Conservation (phyloP, 2,888 invertebrate genomes). For the Epicampocera succincta region DNA sequence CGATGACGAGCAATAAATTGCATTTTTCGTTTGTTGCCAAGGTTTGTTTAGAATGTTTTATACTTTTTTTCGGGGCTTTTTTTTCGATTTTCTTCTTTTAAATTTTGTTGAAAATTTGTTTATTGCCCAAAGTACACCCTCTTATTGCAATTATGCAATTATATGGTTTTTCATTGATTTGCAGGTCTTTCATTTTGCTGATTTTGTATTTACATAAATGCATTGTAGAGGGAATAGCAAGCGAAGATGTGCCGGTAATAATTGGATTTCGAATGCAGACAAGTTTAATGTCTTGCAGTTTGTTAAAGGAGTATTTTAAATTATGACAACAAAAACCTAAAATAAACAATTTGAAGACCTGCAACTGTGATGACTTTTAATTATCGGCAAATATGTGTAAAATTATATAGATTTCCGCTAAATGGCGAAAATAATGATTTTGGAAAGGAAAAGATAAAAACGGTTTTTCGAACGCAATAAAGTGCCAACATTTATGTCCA, state of each 20-base stretch:
- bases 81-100: constrained; percentile 22
- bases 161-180: constrained; percentile 57
- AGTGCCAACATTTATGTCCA: no score
- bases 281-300: constrained; percentile 40
- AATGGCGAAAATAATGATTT: no score
- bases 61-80: constrained; percentile 14
- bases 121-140: constrained; percentile 42
- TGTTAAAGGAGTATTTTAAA: not conserved
- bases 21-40: constrained; percentile 61
- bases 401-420: no score
- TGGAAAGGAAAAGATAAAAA: no score
- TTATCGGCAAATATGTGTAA: no score
- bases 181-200: constrained; percentile 16
- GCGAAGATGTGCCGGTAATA: constrained; percentile 31
- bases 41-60: constrained; percentile 54
- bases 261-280: constrained; percentile 39
- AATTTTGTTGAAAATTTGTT: constrained; percentile 17
- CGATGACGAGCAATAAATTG: constrained; percentile 56
- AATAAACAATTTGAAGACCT: not conserved
- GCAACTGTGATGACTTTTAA: no score
- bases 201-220: constrained; percentile 7
- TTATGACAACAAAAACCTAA: not conserved
- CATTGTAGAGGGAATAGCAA: constrained; percentile 18
- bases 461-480: no score
- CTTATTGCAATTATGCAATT: constrained; percentile 66